phyloP scores from a whole-genome alignment of 2,797 vertebrate species.

The Fundulus diaphanus region DNA sequence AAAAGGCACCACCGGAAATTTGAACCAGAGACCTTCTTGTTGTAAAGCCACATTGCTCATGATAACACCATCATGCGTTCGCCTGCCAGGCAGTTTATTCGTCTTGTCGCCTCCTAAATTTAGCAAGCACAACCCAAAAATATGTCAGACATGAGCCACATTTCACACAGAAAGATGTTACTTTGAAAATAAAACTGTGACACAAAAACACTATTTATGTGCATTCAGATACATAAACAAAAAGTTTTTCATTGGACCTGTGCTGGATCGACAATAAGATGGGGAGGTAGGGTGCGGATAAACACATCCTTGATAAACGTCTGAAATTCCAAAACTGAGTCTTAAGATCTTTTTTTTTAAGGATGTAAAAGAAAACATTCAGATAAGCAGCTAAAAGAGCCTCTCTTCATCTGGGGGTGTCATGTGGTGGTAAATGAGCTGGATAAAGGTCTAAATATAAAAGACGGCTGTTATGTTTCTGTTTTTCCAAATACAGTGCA shows the following conservation, averaged over 20 bases:
- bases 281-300: conserved; percentile 7
- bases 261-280: background rate
- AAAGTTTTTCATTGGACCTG: background rate
- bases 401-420: conserved; percentile 61
- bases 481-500: conserved; percentile 33
- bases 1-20: background rate
- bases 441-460: conserved; percentile 51
- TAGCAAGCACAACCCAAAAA: background rate
- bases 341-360: conserved; percentile 27
- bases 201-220: conserved; percentile 1
- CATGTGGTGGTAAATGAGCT: conserved; percentile 50
- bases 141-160: background rate
- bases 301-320: conserved; percentile 23
- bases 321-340: conserved; percentile 31
- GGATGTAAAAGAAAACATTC: conserved; percentile 31
- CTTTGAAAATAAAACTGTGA: background rate
- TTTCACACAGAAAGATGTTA: background rate
- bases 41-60: background rate
- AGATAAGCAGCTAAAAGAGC: conserved; percentile 37
- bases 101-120: background rate
- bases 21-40: background rate
- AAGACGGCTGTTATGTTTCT: conserved; percentile 31
- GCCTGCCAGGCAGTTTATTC: background rate
- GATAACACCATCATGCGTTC: background rate
- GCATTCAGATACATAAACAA: background rate